A percentile compares a stretch with the other conserved stretches of the same genome.
Evolutionary conservation across 2,113 vertebrate species (phyloP).

Genomic region (Psittacula cyanocephala): DNA sequence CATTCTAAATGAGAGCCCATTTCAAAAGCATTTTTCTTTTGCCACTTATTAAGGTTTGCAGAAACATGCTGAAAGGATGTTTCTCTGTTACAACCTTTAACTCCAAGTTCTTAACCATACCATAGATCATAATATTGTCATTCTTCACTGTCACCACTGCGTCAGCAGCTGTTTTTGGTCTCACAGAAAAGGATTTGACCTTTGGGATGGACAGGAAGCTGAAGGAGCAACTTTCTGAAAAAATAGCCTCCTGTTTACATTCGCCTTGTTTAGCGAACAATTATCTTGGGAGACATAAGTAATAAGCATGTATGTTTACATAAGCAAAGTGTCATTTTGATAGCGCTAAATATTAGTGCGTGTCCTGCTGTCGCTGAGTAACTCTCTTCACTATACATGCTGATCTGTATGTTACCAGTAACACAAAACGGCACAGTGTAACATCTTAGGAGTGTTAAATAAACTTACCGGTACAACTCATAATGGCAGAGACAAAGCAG

Average conservation of each 20-base stretch:
- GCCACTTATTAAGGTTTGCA: conserved; percentile 23
- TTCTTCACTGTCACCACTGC: conserved; percentile 45
- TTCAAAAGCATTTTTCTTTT: conserved; percentile 21
- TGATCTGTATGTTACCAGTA: conserved; percentile 5
- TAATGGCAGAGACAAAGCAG: neutral
- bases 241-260: conserved; percentile 57
- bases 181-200: conserved; percentile 50
- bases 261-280: conserved; percentile 46
- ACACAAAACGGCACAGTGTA: neutral
- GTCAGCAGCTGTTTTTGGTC: conserved; percentile 36
- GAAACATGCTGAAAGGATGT: conserved; percentile 58
- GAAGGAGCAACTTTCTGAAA: conserved; percentile 51
- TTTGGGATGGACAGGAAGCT: conserved; percentile 50
- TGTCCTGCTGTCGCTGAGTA: neutral
- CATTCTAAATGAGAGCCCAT: neutral
- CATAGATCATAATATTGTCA: conserved; percentile 53
- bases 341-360: conserved; percentile 16
- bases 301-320: conserved; percentile 52
- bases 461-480: neutral
- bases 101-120: neutral
- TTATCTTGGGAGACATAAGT: conserved; percentile 62
- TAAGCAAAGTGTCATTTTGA: conserved; percentile 56
- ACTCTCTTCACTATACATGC: neutral
- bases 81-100: conserved; percentile 43
- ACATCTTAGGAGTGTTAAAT: neutral